A percentile compares a stretch with the other conserved stretches of the same genome.
Conservation (phyloP, 2,113 vertebrate species). For the Takifugu flavidus region DNA sequence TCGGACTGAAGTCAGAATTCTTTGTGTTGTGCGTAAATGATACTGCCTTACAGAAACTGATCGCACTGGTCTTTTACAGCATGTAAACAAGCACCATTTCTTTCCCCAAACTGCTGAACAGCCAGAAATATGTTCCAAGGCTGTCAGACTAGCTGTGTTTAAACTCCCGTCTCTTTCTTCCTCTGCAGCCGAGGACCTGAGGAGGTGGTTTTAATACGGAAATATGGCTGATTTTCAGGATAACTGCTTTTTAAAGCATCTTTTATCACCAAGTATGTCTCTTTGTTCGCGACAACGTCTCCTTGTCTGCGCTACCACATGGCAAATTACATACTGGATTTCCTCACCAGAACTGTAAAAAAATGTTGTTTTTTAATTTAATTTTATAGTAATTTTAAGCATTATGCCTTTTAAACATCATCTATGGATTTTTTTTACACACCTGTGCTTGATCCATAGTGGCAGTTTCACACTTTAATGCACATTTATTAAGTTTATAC, state of each 20-base stretch:
- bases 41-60: background rate
- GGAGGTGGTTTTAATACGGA: too few species aligned
- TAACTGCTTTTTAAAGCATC: background rate
- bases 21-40: too few species aligned
- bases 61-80: background rate
- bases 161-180: constrained; percentile 4
- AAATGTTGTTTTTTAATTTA: constrained; percentile 17
- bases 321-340: background rate
- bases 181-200: background rate
- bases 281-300: background rate
- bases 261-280: background rate
- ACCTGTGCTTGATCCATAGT: constrained; percentile 6
- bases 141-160: background rate
- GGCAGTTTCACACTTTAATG: background rate
- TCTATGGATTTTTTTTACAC: background rate
- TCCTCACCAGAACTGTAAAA: background rate
- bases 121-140: background rate
- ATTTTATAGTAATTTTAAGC: constrained; percentile 10
- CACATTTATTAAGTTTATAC: too few species aligned
- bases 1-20: too few species aligned
- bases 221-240: background rate
- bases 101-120: background rate
- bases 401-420: background rate
- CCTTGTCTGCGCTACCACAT: background rate
- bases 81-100: background rate